Evolutionary conservation across 2,888 invertebrate species (phyloP).

Genomic region (Trichogramma evanescens): DNA sequence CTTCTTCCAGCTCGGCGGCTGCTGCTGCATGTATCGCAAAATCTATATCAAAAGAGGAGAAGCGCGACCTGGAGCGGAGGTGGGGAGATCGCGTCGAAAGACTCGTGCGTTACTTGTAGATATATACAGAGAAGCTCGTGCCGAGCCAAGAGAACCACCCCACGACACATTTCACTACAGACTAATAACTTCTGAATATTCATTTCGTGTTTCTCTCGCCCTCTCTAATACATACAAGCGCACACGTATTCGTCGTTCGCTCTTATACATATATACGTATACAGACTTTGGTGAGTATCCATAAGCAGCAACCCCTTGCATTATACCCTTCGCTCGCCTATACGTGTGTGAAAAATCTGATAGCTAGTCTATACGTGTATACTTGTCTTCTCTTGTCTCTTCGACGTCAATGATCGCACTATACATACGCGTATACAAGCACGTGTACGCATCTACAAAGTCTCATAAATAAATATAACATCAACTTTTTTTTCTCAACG

Average conservation of each 20-base stretch:
- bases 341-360: slow-evolving; percentile 16
- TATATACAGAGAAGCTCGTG: slow-evolving; percentile 14
- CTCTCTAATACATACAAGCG: slow-evolving; percentile 16
- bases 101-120: slow-evolving; percentile 9
- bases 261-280: slow-evolving; percentile 30
- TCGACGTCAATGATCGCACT: no score
- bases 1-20: slow-evolving; percentile 30
- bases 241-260: no score
- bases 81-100: slow-evolving; percentile 30
- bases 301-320: no score
- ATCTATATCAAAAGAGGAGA: slow-evolving; percentile 39
- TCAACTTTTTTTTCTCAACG: no score
- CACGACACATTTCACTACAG: slow-evolving; percentile 48
- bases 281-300: no score
- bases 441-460: no score
- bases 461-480: no score
- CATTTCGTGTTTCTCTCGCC: slow-evolving; percentile 48
- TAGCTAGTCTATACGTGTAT: not conserved
- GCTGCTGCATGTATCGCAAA: slow-evolving; percentile 43
- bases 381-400: no score
- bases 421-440: no score
- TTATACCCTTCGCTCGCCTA: slow-evolving; percentile 5
- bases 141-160: slow-evolving; percentile 39
- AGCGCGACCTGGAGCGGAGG: slow-evolving; percentile 24
- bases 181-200: slow-evolving; percentile 49